phyloP scores from a whole-genome alignment of 2,888 invertebrate species.

The Drosophila robusta region DNA sequence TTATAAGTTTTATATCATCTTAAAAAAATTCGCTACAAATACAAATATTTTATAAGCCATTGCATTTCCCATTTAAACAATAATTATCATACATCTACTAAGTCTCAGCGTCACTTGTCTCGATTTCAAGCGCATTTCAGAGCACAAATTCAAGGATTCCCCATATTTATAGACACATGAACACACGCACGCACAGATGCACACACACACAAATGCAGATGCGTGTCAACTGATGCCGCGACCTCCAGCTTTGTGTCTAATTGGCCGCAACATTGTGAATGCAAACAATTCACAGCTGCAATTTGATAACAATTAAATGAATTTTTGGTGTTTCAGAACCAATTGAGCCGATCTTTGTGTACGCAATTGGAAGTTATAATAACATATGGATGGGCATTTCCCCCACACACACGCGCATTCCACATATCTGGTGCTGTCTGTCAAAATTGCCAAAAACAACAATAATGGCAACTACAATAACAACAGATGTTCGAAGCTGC shows the following conservation, averaged over 20 bases:
- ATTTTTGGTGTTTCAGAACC: constrained; percentile 44
- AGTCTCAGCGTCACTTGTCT: not conserved
- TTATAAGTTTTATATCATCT: not conserved
- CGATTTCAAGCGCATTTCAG: constrained; percentile 1
- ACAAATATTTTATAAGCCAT: too few species aligned
- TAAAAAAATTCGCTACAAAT: not conserved
- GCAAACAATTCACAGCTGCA: constrained; percentile 45
- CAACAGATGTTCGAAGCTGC: constrained; percentile 70
- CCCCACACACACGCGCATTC: constrained; percentile 41
- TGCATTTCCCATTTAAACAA: not conserved
- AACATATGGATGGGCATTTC: constrained; percentile 58
- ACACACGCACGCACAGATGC: not conserved
- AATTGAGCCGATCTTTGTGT: constrained; percentile 48
- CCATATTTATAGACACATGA: constrained; percentile 7
- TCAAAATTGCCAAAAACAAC: constrained; percentile 64
- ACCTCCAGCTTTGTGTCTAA: constrained; percentile 46
- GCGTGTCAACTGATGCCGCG: constrained; percentile 22
- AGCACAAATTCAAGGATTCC: constrained; percentile 22
- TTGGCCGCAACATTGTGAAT: constrained; percentile 40
- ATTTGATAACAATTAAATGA: constrained; percentile 46
- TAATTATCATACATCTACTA: not conserved
- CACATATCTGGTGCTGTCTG: constrained; percentile 56
- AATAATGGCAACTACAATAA: constrained; percentile 54
- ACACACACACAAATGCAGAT: not conserved
- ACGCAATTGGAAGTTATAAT: constrained; percentile 51